A percentile compares a stretch with the other conserved stretches of the same genome.
phyloP scores from a whole-genome alignment of 2,797 vertebrate genomes.

The Cuculus canorus region DNA sequence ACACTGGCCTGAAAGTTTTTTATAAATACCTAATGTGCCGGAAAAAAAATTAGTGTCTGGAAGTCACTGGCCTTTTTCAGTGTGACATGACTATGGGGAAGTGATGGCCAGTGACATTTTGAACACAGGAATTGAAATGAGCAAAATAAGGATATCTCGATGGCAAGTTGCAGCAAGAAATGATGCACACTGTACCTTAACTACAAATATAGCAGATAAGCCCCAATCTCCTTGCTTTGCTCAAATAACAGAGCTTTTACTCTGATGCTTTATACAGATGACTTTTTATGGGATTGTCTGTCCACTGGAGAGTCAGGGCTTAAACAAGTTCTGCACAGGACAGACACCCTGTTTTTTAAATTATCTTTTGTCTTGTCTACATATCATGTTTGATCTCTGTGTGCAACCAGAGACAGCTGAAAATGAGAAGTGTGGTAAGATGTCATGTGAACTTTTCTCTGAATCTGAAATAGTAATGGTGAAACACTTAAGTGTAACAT shows the following conservation, averaged over 20 bases:
- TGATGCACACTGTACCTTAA: not conserved
- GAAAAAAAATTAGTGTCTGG: conserved; percentile 46
- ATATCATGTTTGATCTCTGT: not conserved
- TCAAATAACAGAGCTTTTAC: not conserved
- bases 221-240: not conserved
- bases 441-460: not conserved
- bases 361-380: not conserved
- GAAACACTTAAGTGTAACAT: not conserved
- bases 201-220: not conserved
- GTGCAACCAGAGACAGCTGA: not conserved
- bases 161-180: not conserved
- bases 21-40: conserved; percentile 1
- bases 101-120: conserved; percentile 58
- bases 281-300: not conserved
- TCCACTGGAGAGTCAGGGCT: not conserved
- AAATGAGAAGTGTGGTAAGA: not conserved
- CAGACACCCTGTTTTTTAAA: not conserved
- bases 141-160: not conserved
- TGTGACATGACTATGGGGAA: conserved; percentile 15
- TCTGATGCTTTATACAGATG: not conserved
- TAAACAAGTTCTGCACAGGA: not conserved
- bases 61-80: conserved; percentile 60
- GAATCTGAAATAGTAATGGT: not conserved
- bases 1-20: not conserved
- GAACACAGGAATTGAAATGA: conserved; percentile 21